Conservation (phyloP, 2,888 invertebrate species). For the Agrochola lychnidis region DNA sequence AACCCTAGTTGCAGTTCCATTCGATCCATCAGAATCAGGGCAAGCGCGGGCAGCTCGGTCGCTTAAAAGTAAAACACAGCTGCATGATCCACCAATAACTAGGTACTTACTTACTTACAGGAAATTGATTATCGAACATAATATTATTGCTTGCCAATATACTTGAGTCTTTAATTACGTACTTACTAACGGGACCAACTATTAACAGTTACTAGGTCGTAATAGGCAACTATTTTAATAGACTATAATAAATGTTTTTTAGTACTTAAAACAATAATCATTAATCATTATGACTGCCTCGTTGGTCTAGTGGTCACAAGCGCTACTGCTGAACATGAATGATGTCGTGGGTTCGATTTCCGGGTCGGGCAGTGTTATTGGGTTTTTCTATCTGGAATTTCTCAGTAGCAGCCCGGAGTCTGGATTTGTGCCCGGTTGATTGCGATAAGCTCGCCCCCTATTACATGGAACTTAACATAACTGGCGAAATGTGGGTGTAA, state of each 20-base stretch:
- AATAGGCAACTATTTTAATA: slow-evolving; percentile 23
- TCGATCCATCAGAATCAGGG: slow-evolving; percentile 59
- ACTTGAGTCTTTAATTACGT: slow-evolving; percentile 34
- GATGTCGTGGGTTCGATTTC: too few species aligned
- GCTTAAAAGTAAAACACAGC: not conserved
- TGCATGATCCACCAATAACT: slow-evolving; percentile 15
- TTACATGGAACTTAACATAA: too few species aligned
- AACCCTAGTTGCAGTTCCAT: slow-evolving; percentile 45
- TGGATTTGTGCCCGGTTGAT: too few species aligned
- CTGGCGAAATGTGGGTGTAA: too few species aligned
- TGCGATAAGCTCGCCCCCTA: too few species aligned
- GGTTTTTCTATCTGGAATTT: too few species aligned
- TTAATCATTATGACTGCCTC: slow-evolving; percentile 12
- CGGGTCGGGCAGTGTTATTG: too few species aligned
- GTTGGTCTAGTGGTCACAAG: too few species aligned
- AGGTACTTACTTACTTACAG: slow-evolving; percentile 12
- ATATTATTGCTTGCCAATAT: slow-evolving; percentile 20
- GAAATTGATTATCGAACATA: slow-evolving; percentile 39
- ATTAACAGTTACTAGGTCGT: slow-evolving; percentile 33
- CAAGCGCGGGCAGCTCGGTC: not conserved
- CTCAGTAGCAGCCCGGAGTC: too few species aligned
- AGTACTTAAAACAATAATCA: slow-evolving; percentile 19
- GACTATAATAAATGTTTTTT: slow-evolving; percentile 18
- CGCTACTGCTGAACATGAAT: too few species aligned
- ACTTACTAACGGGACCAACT: slow-evolving; percentile 31